Percentiles rank a stretch among this genome's conserved stretches.
phyloP scores from a whole-genome alignment of 2,888 invertebrate genomes.

The Tetanocera ferruginea region DNA sequence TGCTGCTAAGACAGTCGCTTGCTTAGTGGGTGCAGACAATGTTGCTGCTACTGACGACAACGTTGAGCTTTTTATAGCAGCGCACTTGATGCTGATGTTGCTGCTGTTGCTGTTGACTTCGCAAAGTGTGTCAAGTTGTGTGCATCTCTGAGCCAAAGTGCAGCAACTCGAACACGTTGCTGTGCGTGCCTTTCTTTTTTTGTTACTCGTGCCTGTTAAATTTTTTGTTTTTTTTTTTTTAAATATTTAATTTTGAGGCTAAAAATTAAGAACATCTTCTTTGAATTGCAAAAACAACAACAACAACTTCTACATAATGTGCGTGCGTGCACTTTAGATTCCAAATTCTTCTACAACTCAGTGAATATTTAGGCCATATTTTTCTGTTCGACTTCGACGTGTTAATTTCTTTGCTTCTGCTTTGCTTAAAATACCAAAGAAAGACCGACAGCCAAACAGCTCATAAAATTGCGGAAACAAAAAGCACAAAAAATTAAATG shows the following conservation, averaged over 20 bases:
- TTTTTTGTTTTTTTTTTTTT: too few species aligned
- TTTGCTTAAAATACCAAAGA: background rate
- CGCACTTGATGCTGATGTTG: background rate
- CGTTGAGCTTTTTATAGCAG: background rate
- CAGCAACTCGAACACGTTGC: constrained; percentile 27
- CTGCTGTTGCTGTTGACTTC: background rate
- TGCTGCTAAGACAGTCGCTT: too few species aligned
- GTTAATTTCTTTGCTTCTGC: background rate
- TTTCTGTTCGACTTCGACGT: background rate
- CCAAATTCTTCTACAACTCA: background rate
- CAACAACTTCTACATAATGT: background rate
- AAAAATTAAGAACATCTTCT: background rate
- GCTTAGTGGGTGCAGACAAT: too few species aligned
- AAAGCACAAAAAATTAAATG: background rate
- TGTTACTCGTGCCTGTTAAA: background rate
- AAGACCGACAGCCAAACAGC: background rate
- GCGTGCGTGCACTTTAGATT: background rate
- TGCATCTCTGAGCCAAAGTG: background rate
- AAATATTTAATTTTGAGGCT: constrained; percentile 2
- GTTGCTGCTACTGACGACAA: too few species aligned
- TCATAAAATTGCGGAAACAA: background rate
- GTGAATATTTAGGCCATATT: constrained; percentile 19
- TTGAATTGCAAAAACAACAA: background rate
- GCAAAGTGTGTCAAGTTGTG: constrained; percentile 14
- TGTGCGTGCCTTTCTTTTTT: constrained; percentile 9